phyloP scores from a whole-genome alignment of 2,113 vertebrate species.

The cat (Felis catus) region F.catus_Fca126_mat1.0 CM031423.1:77467501-77468000 shows the following conservation, averaged over 20 bases:
- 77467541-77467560: not conserved
- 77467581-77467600: not conserved
- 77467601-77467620: not conserved
- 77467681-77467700: not conserved
- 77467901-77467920: not conserved
- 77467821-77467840: accelerated
- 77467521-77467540: not conserved
- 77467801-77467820: not conserved
- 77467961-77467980: not conserved
- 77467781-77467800: not conserved
- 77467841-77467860: not conserved
- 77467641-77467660: accelerated
- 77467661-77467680: not conserved
- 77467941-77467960: not conserved
- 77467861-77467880: accelerated
- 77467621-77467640: not conserved
- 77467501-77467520: not conserved
- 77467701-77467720: not conserved
- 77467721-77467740: not conserved
- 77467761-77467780: not conserved
- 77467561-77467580: not conserved
- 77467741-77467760: not conserved
- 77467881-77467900: not conserved
- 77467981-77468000: not conserved
- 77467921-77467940: not conserved